These are phyloP conservation scores for Dysmachus trigonus DNA, from an alignment of 2,888 invertebrate species.

Conservation along the genomic window DNA sequence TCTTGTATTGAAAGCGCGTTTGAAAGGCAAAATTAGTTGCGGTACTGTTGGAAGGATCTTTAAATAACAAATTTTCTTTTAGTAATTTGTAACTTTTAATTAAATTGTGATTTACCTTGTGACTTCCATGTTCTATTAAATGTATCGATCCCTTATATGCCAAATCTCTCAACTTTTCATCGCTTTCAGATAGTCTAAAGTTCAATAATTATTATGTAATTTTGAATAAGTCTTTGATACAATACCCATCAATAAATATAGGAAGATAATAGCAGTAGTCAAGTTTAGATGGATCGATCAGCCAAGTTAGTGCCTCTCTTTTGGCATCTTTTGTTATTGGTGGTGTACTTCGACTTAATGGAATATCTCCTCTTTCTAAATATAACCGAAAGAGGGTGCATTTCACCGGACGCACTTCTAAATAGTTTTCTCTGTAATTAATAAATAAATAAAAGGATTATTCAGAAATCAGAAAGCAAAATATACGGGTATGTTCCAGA, in stretches of 20 bases:
- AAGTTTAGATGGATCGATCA: conserved; percentile 64
- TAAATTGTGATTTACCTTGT: conserved; percentile 67
- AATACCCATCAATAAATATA: conserved; percentile 87
- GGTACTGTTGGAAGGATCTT: conserved; percentile 84
- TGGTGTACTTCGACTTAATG: conserved; percentile 54
- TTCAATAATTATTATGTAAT: not conserved
- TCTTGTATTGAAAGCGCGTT: conserved; percentile 88
- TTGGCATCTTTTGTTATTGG: conserved; percentile 30
- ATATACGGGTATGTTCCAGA: too few relatives aligned
- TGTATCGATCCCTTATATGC: conserved; percentile 87
- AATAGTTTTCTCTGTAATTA: conserved; percentile 56
- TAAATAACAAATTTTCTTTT: not conserved
- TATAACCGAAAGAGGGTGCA: conserved; percentile 61
- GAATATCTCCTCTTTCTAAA: conserved; percentile 62
- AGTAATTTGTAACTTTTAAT: not conserved
- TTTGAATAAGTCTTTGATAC: not conserved
- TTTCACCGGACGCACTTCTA: conserved; percentile 56
- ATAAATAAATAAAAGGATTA: not conserved
- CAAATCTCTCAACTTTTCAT: conserved; percentile 84
- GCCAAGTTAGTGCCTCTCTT: conserved; percentile 56
- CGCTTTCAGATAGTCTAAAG: conserved; percentile 74
- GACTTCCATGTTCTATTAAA: conserved; percentile 79
- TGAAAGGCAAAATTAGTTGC: conserved; percentile 90
- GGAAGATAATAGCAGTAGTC: conserved; percentile 95
- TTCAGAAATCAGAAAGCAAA: too few relatives aligned